Evolutionary conservation across 2,797 vertebrate species (phyloP).

Genomic region (Urocyon cinereoargenteus): DNA sequence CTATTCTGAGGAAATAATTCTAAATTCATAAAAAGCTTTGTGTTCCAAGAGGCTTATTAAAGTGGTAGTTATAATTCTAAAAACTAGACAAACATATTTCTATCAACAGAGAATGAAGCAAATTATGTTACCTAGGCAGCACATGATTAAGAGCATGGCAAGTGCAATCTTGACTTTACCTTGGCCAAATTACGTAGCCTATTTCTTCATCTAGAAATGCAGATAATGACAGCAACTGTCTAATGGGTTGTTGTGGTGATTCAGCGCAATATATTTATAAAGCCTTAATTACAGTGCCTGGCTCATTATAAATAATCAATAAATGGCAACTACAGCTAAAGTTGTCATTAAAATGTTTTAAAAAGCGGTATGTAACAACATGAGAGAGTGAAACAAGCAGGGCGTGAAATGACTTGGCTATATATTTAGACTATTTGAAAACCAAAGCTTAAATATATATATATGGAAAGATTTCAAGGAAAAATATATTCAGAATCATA

Average conservation of each 20-base stretch:
- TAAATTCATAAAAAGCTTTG: constrained; percentile 53
- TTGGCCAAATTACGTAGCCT: background rate
- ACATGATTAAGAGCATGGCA: background rate
- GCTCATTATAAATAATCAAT: background rate
- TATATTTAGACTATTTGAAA: constrained; percentile 34
- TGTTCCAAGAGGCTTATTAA: constrained; percentile 29
- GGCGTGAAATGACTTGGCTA: background rate
- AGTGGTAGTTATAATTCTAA: constrained; percentile 8
- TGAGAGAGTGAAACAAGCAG: background rate
- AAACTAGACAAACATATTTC: background rate
- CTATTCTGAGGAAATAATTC: constrained; percentile 45
- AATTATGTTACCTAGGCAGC: background rate
- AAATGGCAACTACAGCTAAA: background rate
- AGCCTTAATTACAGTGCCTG: background rate
- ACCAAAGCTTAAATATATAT: background rate
- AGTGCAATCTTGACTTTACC: constrained; percentile 11
- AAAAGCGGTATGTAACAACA: background rate
- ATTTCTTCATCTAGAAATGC: constrained; percentile 20
- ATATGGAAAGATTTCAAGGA: background rate
- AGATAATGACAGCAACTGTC: constrained; percentile 6
- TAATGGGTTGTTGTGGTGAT: background rate
- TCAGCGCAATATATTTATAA: background rate
- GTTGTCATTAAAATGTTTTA: constrained; percentile 19
- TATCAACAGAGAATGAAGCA: background rate
- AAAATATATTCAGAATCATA: constrained; percentile 10